phyloP scores from a whole-genome alignment of 2,888 invertebrate genomes.

The Oscheius onirici region DNA sequence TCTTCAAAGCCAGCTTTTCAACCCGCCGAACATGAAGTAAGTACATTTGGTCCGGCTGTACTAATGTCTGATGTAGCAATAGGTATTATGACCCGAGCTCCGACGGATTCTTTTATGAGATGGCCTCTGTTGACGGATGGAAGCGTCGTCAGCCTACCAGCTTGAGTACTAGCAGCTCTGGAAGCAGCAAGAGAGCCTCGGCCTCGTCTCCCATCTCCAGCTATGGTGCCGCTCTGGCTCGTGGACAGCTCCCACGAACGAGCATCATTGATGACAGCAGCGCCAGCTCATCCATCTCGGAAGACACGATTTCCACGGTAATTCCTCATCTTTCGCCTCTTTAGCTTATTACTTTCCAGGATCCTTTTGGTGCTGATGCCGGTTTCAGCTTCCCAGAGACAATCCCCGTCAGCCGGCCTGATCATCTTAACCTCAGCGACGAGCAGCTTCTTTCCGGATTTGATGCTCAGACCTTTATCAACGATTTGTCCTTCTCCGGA shows the following conservation, averaged over 20 bases:
- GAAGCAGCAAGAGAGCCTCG: constrained; percentile 32
- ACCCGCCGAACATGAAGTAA: constrained; percentile 27
- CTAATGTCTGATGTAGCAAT: neutral
- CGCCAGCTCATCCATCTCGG: constrained; percentile 42
- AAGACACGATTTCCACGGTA: constrained; percentile 34
- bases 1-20: constrained; percentile 43
- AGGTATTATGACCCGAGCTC: constrained; percentile 66
- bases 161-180: neutral
- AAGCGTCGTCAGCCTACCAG: constrained; percentile 49
- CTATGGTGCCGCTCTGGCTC: constrained; percentile 53
- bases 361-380: constrained; percentile 27
- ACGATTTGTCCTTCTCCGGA: constrained; percentile 44
- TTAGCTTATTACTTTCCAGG: neutral
- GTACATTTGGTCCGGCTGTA: neutral
- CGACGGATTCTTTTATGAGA: constrained; percentile 70
- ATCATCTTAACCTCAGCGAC: constrained; percentile 36
- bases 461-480: constrained; percentile 63
- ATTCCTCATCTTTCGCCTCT: neutral
- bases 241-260: constrained; percentile 57
- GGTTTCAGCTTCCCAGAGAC: constrained; percentile 23
- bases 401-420: constrained; percentile 34
- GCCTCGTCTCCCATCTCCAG: constrained; percentile 33
- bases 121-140: constrained; percentile 71
- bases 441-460: constrained; percentile 39
- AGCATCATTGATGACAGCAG: constrained; percentile 50